phyloP scores from a whole-genome alignment of 2,888 invertebrate genomes.

The Drosophila acutilabella region DNA sequence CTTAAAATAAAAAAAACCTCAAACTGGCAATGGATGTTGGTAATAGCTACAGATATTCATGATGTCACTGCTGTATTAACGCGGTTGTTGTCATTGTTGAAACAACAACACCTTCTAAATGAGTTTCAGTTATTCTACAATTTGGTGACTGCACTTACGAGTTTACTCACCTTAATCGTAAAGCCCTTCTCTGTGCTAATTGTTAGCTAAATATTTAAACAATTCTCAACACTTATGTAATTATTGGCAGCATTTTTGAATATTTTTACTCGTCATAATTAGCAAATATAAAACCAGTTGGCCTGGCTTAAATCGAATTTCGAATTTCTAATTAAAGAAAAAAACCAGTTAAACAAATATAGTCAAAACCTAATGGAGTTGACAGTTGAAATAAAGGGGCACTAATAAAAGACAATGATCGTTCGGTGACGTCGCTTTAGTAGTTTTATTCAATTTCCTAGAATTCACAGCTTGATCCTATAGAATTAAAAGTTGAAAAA shows the following conservation, averaged over 20 bases:
- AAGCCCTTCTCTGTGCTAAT: slow-evolving; percentile 59
- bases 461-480: slow-evolving; percentile 15
- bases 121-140: slow-evolving; percentile 10
- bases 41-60: slow-evolving; percentile 42
- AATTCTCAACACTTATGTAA: slow-evolving; percentile 35
- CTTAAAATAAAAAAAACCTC: slow-evolving; percentile 46
- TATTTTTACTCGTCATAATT: slow-evolving; percentile 16
- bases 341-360: slow-evolving; percentile 51
- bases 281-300: slow-evolving; percentile 21
- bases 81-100: slow-evolving; percentile 4
- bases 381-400: slow-evolving; percentile 67
- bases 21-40: slow-evolving; percentile 67
- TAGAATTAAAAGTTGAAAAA: slow-evolving; percentile 31
- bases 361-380: slow-evolving; percentile 36
- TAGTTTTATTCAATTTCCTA: slow-evolving; percentile 50
- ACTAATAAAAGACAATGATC: slow-evolving; percentile 54
- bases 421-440: slow-evolving; percentile 68
- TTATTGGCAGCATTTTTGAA: slow-evolving; percentile 17
- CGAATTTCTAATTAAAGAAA: slow-evolving; percentile 71
- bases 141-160: slow-evolving; percentile 27
- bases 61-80: slow-evolving; percentile 63
- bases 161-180: slow-evolving; percentile 52
- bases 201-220: slow-evolving; percentile 58
- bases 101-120: slow-evolving; percentile 15
- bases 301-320: slow-evolving; percentile 38